Base-by-base conservation (phyloP, 2,797 vertebrate species). In the Staurois parvus region DNA sequence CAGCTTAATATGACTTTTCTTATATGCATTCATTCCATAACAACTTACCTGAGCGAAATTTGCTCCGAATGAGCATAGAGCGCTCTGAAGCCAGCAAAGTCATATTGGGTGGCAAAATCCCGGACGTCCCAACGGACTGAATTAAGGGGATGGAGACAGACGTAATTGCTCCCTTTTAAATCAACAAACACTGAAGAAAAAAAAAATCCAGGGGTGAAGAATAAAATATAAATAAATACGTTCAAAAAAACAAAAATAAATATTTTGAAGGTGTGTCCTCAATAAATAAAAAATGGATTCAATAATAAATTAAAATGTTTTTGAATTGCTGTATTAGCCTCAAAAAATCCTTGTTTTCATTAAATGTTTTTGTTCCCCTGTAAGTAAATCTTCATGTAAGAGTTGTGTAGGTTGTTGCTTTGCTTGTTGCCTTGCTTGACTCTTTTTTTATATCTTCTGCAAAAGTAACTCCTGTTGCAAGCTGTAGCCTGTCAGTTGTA, bases 41-140 rank as follows among this genome's bases (percentile, higher is more conserved):
- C 10, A 73, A 32, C 96, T 97, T 95, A 97, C 97, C 96, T 92
- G 97, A 97, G 89, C 96, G 96, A 91, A 97, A 97, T 93, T 96
- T 97, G 94, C 95, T 97, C 87, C 96, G 94, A 92, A 98, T 97
- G 91, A 97, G 95, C 87, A 97, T 94, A 2, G 97, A 97, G 91
- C 96, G 96, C 93, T 97, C 96, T 21, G 96, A 96, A 87, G 96
- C 95, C 88, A 96, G 92, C 90, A 97, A 94, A 29, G 96, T 97
- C 96, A 97, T 97, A 45, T 87, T 85, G 81, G 79, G 68, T 86
- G 88, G 89, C 76, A 75, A 70, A 68, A 87, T 70, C 76, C 70
- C 34, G 45, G 76, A 10, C 28, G 87, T 48, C 80, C 80, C 72
- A 82, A 75, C 64, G 74, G 74, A 81, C 69, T 56, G 76, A 69